These are phyloP conservation scores for Diploptera punctata DNA, from an alignment of 2,888 invertebrate genomes.

Conservation along the genomic window DNA sequence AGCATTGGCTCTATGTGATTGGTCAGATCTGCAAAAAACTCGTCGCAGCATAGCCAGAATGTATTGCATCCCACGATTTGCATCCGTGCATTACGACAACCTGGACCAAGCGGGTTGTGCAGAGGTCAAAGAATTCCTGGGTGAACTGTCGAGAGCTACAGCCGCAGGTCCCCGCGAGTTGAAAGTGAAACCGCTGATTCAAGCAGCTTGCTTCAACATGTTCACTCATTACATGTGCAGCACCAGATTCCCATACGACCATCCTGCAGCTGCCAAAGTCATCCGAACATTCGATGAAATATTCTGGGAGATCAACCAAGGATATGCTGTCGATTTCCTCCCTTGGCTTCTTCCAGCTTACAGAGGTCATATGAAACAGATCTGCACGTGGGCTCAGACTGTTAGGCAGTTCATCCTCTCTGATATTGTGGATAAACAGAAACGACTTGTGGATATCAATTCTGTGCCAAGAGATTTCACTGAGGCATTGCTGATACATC, in stretches of 20 bases:
- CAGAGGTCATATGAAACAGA: constrained; percentile 68
- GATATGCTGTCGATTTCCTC: constrained; percentile 82
- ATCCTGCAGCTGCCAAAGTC: constrained; percentile 69
- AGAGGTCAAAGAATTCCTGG: constrained; percentile 68
- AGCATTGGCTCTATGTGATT: constrained; percentile 88
- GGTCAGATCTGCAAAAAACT: constrained; percentile 82
- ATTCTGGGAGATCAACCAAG: constrained; percentile 90
- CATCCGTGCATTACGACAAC: constrained; percentile 72
- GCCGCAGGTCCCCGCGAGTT: constrained; percentile 48
- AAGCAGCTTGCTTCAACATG: constrained; percentile 82
- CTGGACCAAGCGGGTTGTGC: constrained; percentile 74
- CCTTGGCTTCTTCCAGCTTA: constrained; percentile 83
- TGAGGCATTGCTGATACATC: constrained; percentile 75
- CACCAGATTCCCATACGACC: constrained; percentile 66
- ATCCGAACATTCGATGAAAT: constrained; percentile 83
- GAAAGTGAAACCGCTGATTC: constrained; percentile 73
- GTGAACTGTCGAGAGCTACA: constrained; percentile 56
- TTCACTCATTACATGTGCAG: constrained; percentile 88
- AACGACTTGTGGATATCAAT: constrained; percentile 46
- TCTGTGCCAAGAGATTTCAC: constrained; percentile 75
- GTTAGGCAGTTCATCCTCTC: constrained; percentile 77
- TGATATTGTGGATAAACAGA: constrained; percentile 69
- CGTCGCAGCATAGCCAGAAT: constrained; percentile 78
- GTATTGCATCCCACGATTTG: constrained; percentile 80
- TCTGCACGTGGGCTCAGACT: constrained; percentile 71